phyloP scores from a whole-genome alignment of 2,113 vertebrate genomes.

The Myrmecobius fasciatus region DNA sequence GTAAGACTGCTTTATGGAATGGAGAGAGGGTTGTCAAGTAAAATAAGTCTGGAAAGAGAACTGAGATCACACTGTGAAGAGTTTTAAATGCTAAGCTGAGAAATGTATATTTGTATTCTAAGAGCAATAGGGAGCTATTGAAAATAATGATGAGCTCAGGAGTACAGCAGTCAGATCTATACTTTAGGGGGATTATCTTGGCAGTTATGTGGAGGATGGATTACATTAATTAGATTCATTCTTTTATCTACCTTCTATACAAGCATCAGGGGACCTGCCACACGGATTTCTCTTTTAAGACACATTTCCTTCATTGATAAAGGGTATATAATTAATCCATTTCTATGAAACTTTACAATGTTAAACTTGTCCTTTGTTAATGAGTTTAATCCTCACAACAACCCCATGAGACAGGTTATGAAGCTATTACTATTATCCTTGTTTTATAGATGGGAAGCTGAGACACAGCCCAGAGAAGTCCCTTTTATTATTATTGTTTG shows the following conservation, averaged over 20 bases:
- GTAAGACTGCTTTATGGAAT: background rate
- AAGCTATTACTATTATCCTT: background rate
- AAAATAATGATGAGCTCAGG: background rate
- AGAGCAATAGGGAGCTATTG: background rate
- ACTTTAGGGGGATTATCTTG: background rate
- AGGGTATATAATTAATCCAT: background rate
- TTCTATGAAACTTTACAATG: background rate
- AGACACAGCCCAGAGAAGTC: background rate
- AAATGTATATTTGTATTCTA: background rate
- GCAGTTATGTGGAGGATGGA: background rate
- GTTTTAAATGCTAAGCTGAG: background rate
- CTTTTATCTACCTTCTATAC: background rate
- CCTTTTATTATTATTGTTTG: too few species aligned
- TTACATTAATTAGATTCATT: background rate
- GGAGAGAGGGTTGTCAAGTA: rapidly evolving
- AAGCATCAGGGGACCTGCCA: background rate
- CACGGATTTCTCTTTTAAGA: background rate
- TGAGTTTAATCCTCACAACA: background rate
- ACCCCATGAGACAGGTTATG: background rate
- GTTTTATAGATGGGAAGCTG: conserved; percentile 23
- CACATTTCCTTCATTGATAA: background rate
- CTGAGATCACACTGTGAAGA: background rate
- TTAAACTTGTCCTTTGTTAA: background rate
- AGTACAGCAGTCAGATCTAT: background rate
- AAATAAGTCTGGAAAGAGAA: background rate